Evolutionary conservation across 2,113 vertebrate species (phyloP), one percentile per base, ranked within the genome.

Genomic region (Alligator sinensis): DNA sequence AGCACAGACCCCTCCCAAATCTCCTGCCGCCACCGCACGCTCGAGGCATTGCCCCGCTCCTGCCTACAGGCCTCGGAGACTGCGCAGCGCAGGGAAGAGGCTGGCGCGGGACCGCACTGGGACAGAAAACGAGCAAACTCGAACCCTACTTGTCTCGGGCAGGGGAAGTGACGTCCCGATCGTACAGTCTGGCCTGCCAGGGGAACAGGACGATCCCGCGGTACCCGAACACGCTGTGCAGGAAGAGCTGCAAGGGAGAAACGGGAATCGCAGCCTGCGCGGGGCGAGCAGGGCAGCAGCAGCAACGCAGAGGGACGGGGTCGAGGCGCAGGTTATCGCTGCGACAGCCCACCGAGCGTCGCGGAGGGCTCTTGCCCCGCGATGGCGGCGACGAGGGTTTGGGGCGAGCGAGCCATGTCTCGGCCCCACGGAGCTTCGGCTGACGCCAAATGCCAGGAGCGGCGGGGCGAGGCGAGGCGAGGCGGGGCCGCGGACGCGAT

Each of bases 161-260:
- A 57, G 98, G 97, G 92, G 99, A 99, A 80, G 99, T 98, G 91
- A 99, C 98, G 94, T 99, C 99, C 86, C 99, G 97, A 97, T 99
- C 99, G 7, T 99, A 99, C 4, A 99, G 98, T 80, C 99, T 98
- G 89, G 99, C 99, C n/a, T 99, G 99, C 99, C 99, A 99, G 14
- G 99, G 99, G 91, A 99, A 99, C 93, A 99, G 97, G 75, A 99
- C 99, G 0, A 99, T 99, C 38, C 99, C 99, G 97, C 99, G 98
- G 95, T 99, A 99, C 77, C 99, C 99, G 97, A 99, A 99, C 80
- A 99, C 98, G 17, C 99, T 99, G 97, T 99, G 99, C 85, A 99
- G 99, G 94, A 99, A 99, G 11, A 99, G 98, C 99, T 99, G 97
- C 78, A 94, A 96, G 87, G 58, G 95, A 87, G 66, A 96, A 78